Evolutionary conservation across 2,113 vertebrate species (phyloP).

Genomic region (Chinchilla lanigera): DNA sequence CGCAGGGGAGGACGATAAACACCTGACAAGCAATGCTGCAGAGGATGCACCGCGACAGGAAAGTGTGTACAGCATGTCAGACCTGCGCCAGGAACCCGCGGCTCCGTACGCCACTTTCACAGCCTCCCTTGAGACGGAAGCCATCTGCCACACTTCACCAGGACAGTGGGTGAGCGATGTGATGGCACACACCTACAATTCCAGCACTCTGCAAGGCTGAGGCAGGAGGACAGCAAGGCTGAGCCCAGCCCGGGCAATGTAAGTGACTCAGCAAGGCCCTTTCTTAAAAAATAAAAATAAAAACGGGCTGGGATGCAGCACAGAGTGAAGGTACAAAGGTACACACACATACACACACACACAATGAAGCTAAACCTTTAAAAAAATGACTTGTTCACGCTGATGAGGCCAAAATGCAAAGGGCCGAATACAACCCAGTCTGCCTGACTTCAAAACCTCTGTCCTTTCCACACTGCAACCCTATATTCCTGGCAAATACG

Average conservation of each 20-base stretch:
- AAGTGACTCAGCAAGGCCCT: background rate
- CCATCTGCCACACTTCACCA: background rate
- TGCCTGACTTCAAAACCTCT: background rate
- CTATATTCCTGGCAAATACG: background rate
- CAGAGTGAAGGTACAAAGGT: background rate
- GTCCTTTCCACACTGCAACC: background rate
- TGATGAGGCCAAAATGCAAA: too few species aligned
- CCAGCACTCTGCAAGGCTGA: background rate
- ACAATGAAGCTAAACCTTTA: background rate
- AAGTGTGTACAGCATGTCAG: fast-evolving
- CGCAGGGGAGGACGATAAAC: background rate
- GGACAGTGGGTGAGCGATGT: background rate
- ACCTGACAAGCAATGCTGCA: fast-evolving
- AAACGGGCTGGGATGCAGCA: background rate
- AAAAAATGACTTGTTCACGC: background rate
- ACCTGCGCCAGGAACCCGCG: fast-evolving
- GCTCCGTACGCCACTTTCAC: background rate
- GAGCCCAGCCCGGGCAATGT: background rate
- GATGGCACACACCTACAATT: background rate
- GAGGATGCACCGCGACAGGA: fast-evolving
- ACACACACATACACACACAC: background rate
- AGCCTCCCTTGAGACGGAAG: background rate
- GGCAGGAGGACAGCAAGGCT: background rate
- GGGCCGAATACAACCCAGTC: background rate
- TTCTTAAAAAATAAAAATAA: background rate